Conservation (phyloP, 2,113 vertebrate species). For the Dasyprocta punctata region DNA sequence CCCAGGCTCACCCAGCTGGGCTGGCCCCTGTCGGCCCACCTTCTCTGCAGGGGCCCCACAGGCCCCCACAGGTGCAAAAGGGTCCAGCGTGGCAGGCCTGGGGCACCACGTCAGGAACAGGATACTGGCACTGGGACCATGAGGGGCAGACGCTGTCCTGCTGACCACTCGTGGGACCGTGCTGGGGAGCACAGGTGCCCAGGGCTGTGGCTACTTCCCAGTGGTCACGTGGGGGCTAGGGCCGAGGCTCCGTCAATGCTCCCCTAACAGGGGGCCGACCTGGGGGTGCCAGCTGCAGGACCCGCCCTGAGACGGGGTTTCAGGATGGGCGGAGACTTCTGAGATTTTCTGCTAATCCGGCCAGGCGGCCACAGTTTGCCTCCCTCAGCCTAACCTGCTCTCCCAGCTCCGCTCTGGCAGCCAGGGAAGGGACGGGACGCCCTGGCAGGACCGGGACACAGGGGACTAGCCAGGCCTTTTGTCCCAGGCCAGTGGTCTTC, state of each 20-base stretch:
- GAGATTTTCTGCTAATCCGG: slow-evolving; percentile 62
- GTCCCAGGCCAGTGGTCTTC: neutral
- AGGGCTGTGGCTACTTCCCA: neutral
- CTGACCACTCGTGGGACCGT: neutral
- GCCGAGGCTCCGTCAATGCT: neutral
- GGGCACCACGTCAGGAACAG: accelerated
- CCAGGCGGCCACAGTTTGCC: neutral
- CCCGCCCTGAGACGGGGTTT: slow-evolving; percentile 51
- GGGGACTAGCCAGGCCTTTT: neutral
- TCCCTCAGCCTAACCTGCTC: neutral
- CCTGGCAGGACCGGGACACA: neutral
- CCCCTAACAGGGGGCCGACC: neutral
- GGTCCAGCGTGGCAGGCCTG: neutral
- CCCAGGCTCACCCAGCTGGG: neutral
- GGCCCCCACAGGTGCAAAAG: no score
- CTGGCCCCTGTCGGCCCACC: neutral
- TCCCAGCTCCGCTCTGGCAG: neutral
- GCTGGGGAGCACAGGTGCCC: neutral
- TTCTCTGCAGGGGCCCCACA: no score
- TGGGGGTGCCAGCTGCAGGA: neutral
- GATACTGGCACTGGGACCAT: neutral
- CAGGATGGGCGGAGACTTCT: slow-evolving; percentile 70
- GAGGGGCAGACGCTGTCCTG: accelerated
- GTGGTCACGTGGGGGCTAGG: no score
- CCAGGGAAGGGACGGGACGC: accelerated